A percentile compares a stretch with the other conserved stretches of the same genome.
Conservation (phyloP, 2,797 vertebrate species). For the Luscinia luscinia region DNA sequence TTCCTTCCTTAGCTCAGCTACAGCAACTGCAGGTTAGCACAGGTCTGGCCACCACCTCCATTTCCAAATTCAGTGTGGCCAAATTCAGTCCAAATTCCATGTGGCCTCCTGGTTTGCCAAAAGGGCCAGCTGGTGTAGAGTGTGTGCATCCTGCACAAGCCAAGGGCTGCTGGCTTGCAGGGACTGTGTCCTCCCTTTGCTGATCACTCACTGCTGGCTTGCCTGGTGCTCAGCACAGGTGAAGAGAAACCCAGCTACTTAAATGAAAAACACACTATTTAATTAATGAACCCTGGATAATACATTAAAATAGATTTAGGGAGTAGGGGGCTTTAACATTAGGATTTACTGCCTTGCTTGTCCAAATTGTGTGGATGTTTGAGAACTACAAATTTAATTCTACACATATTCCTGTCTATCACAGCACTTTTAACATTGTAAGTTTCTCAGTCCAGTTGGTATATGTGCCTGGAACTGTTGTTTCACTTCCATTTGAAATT, state of each 20-base stretch:
- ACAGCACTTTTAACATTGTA: neutral
- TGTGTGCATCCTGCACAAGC: neutral
- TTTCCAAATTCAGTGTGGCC: neutral
- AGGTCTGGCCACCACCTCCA: neutral
- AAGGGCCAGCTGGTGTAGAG: neutral
- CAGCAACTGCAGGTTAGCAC: neutral
- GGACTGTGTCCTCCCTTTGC: neutral
- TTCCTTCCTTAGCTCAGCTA: neutral
- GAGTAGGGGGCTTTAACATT: neutral
- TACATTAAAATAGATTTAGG: neutral
- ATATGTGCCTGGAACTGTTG: neutral
- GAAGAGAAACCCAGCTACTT: neutral
- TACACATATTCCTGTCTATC: neutral
- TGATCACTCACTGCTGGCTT: neutral
- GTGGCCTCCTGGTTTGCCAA: neutral
- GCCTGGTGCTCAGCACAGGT: neutral
- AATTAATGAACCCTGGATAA: neutral
- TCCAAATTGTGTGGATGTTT: neutral
- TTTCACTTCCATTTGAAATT: neutral
- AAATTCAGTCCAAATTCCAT: too few relatives aligned
- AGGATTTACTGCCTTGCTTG: neutral
- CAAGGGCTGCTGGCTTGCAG: neutral
- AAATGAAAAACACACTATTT: neutral
- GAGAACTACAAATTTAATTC: neutral
- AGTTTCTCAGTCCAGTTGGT: neutral